phyloP scores from a whole-genome alignment of 2,888 invertebrate species.

The Dicranocentrus wangi region DNA sequence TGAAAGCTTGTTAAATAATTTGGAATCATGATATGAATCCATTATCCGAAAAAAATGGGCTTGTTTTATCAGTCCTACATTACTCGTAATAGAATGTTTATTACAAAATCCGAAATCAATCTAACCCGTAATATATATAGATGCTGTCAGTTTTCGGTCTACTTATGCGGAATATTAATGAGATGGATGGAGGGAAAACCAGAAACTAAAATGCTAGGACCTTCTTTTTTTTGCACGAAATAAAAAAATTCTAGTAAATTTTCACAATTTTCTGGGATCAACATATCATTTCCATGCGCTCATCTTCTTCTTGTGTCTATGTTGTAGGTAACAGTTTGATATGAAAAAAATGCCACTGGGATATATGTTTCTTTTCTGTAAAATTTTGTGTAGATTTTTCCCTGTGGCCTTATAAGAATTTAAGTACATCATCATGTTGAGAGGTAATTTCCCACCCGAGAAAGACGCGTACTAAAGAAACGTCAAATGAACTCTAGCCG shows the following conservation, averaged over 20 bases:
- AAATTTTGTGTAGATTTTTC: no score
- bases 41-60: background rate
- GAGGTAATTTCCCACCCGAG: no score
- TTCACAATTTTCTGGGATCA: no score
- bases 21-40: background rate
- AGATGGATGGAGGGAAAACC: background rate
- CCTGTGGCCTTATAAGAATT: no score
- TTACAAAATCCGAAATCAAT: conserved; percentile 6
- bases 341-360: conserved; percentile 3
- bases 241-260: no score
- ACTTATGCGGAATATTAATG: conserved; percentile 6
- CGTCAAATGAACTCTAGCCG: background rate
- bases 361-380: background rate
- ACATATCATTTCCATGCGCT: no score
- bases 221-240: no score
- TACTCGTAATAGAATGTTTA: background rate
- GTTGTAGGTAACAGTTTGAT: background rate
- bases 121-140: background rate
- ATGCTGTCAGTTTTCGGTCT: background rate
- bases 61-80: no score
- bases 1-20: background rate
- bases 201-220: no score
- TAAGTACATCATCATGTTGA: no score
- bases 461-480: conserved; percentile 15
- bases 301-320: no score